These are phyloP conservation scores for Listronotus bonariensis DNA, from an alignment of 1,140 invertebrate species.

Conservation along the genomic window DNA sequence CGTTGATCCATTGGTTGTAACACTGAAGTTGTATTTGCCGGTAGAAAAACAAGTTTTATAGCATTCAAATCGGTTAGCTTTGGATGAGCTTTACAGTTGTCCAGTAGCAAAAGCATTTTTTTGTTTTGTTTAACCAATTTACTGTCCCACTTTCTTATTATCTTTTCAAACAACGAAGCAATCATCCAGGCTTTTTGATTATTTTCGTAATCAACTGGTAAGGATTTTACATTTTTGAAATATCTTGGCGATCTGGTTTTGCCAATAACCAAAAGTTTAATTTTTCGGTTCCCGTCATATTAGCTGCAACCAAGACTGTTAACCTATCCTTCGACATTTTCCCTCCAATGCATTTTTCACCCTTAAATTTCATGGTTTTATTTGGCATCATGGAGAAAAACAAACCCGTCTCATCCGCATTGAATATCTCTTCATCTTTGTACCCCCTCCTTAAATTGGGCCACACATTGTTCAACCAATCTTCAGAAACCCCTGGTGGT, in stretches of 20 bases:
- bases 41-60: too few relatives aligned
- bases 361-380: constrained; percentile 49
- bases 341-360: constrained; percentile 48
- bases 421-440: neutral
- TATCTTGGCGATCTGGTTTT: neutral
- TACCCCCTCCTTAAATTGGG: neutral
- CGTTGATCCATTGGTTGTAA: too few relatives aligned
- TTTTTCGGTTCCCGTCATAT: constrained; percentile 54
- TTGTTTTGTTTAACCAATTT: neutral
- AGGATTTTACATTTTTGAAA: neutral
- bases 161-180: neutral
- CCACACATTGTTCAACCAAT: neutral
- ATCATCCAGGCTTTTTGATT: neutral
- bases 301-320: constrained; percentile 52
- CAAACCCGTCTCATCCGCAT: too few relatives aligned
- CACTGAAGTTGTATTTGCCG: too few relatives aligned
- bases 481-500: too few relatives aligned
- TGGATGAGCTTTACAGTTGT: too few relatives aligned
- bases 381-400: constrained; percentile 54
- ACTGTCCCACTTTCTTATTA: neutral
- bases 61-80: too few relatives aligned
- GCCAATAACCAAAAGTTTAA: too few relatives aligned
- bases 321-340: constrained; percentile 55
- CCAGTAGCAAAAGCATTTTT: neutral
- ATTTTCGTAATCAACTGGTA: neutral